Base-by-base conservation (phyloP, 53 echinoderm and acorn worm species). In the Mesocentrotus franciscanus region DNA sequence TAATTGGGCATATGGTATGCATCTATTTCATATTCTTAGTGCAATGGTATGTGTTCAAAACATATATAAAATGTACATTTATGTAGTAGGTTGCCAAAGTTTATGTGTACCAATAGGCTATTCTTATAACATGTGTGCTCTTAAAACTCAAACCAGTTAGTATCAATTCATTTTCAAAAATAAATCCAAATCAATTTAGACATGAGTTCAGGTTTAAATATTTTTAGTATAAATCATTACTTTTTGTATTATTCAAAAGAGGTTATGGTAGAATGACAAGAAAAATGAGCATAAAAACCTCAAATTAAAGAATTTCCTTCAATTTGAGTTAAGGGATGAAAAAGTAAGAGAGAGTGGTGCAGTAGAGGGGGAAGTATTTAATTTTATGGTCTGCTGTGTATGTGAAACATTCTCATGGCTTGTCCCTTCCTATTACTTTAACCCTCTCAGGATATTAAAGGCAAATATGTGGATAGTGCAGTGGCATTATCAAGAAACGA, bases 331-430 rank as follows among this genome's bases (percentile, higher is more conserved):
- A 57, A 13, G 15, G 42, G 58, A 58, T 56, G 87, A 29, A 57
- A 0, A 56, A 49, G 49, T 29, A 11, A 35, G 1, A 55, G 24
- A 24, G 14, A 14, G 9, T 81, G 81, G 87, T 57, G 87, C 58
- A 87, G n/a, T 87, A 22, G 17, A 14, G 60, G 66, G 68, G 91
- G 91, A 91, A 91, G 91, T 91, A 62, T 91, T 91, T 66, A 91
- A 91, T 91, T 91, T 91, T 68, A 91, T 58, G 35, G 91, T 66
- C 91, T 61, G 12, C 68, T 64, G 87, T 58, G 9, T 58, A 87
- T 57, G 58, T 87, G 14, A 26, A 87, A 87, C 87, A 87, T 87
- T 87, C 87, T 87, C 87, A 57, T 58, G 58, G 34, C 87, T 58
- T 87, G 87, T 87, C 58, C 56, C 13, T 87, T 87, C 0, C 84